These are phyloP conservation scores for Scaptomyza reducta DNA, from an alignment of 2,888 invertebrate genomes.

Conservation along the genomic window DNA sequence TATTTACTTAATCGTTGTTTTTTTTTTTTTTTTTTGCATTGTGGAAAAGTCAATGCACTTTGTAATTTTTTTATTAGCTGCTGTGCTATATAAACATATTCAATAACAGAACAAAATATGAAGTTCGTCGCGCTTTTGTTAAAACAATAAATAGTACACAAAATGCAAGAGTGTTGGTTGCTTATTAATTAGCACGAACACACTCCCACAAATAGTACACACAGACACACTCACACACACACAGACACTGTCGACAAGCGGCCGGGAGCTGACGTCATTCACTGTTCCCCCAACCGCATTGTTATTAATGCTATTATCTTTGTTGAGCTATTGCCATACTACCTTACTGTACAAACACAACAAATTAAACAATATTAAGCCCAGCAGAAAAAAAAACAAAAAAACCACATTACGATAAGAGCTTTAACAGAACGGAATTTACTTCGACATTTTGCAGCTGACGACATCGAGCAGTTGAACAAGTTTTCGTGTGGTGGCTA, in stretches of 20 bases:
- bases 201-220: constrained; percentile 10
- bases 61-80: constrained; percentile 9
- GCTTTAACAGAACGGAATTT: constrained; percentile 17
- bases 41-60: constrained; percentile 62
- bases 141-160: constrained; percentile 10
- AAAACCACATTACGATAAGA: constrained; percentile 31
- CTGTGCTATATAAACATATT: constrained; percentile 26
- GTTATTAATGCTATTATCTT: constrained; percentile 40
- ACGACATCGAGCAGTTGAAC: constrained; percentile 92
- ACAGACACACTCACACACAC: neutral
- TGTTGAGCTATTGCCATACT: constrained; percentile 46
- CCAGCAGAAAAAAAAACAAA: neutral
- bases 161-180: constrained; percentile 8
- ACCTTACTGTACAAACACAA: constrained; percentile 40
- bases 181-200: constrained; percentile 64
- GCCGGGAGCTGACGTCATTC: constrained; percentile 63
- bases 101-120: constrained; percentile 8
- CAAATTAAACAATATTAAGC: constrained; percentile 30
- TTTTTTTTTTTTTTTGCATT: constrained; percentile 8
- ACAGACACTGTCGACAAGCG: constrained; percentile 16
- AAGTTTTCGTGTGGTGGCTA: constrained; percentile 93
- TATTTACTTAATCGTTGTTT: constrained; percentile 14
- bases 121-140: constrained; percentile 23
- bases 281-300: constrained; percentile 15
- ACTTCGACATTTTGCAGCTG: constrained; percentile 85